phyloP scores from a whole-genome alignment of 2,113 vertebrate species.

The Cepphus grylle region DNA sequence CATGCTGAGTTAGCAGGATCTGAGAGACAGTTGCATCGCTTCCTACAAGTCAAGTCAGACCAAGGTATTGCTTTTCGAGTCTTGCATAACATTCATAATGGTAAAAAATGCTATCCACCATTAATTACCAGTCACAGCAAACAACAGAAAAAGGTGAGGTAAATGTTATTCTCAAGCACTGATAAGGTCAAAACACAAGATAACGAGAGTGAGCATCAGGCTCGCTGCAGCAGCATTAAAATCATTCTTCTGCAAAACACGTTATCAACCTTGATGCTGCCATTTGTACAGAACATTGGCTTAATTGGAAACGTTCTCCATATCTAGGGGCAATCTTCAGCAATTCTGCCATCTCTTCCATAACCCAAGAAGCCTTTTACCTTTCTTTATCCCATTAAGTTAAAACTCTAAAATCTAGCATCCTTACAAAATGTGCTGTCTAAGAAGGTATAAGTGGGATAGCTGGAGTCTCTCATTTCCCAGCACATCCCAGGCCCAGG shows the following conservation, averaged over 20 bases:
- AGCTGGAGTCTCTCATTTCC: background rate
- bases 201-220: background rate
- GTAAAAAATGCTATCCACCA: background rate
- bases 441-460: background rate
- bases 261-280: background rate
- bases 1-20: conserved; percentile 93
- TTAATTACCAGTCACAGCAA: background rate
- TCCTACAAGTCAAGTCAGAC: conserved; percentile 72
- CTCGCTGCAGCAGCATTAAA: background rate
- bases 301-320: background rate
- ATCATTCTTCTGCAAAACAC: background rate
- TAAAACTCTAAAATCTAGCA: background rate
- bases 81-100: background rate
- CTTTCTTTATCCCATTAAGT: background rate
- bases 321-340: background rate
- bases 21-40: conserved; percentile 86
- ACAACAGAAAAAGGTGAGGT: background rate
- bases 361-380: background rate
- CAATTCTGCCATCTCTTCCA: background rate
- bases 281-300: background rate
- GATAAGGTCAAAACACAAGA: background rate
- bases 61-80: background rate
- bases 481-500: background rate
- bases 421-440: background rate
- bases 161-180: background rate